A percentile compares a stretch with the other conserved stretches of the same genome.
phyloP scores from a whole-genome alignment of 2,113 vertebrate species.

The Hippolais icterina region DNA sequence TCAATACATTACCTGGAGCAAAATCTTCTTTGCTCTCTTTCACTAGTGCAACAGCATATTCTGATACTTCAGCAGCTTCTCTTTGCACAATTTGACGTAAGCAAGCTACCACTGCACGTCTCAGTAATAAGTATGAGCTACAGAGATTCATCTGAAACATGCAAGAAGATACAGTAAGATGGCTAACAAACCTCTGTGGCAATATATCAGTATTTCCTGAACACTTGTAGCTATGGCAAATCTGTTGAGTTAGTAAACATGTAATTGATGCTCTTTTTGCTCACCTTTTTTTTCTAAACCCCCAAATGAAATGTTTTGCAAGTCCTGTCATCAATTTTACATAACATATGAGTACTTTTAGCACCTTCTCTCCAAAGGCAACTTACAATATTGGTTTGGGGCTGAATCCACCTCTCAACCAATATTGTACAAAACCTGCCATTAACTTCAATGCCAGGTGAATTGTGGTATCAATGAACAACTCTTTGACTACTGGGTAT shows the following conservation, averaged over 20 bases:
- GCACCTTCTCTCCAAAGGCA: not conserved
- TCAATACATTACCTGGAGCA: conserved; percentile 76
- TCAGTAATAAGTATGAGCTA: conserved; percentile 85
- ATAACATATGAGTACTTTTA: not conserved
- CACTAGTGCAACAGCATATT: conserved; percentile 83
- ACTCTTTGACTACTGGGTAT: not conserved
- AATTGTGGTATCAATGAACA: not conserved
- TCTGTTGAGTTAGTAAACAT: not conserved
- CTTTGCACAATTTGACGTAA: conserved; percentile 89
- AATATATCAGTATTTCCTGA: not conserved
- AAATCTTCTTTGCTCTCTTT: conserved; percentile 82
- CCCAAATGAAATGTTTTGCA: not conserved
- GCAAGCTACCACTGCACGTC: conserved; percentile 87
- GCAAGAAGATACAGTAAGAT: conserved; percentile 38
- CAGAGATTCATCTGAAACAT: conserved; percentile 86
- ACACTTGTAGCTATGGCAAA: not conserved
- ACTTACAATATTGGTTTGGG: not conserved
- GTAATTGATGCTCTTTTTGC: not conserved
- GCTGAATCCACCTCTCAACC: not conserved
- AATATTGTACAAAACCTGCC: not conserved
- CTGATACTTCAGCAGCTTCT: conserved; percentile 87
- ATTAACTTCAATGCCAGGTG: not conserved
- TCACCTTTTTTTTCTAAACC: not conserved
- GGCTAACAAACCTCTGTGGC: not conserved
- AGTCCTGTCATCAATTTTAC: not conserved